Base-by-base conservation (phyloP, 2,888 invertebrate species). In the Crocallis elinguaria region DNA sequence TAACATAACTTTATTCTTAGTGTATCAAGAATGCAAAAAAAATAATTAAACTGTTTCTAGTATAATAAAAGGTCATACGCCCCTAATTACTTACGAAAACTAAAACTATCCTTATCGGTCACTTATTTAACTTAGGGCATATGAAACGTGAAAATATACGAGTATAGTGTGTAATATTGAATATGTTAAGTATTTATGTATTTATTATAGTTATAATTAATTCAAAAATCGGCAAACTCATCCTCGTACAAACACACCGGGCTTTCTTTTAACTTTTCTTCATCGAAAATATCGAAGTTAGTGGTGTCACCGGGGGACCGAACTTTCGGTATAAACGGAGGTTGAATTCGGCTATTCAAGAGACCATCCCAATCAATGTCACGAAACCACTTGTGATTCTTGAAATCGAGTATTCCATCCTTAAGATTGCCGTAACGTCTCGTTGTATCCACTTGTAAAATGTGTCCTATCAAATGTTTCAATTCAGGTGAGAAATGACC, bases 341-440 rank as follows among this genome's bases (percentile, higher is more conserved):
- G 92, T 12, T 79, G 82, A 0, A 96, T 81, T 71, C 95, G 95
- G 74, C 95, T 94, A 77, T 97, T 95, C 57, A 97, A 94, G 55
- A 99, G 89, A 38, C 93, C 93, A 54, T 96, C 94, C 98, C 98
- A 99, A 77, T 98, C 95, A n/a, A 95, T 94, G 9, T 94, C 93
- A 52, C 93, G 93, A 75, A 98, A 99, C 98, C 98, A 99, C 64
- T 94, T 94, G 84, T 99, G 98, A 58, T 94, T 94, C 84, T 98
- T 99, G 61, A 99, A 97, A 82, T 99, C 99, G 69, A 94, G 92
- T 9, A 95, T 94, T 2, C 98, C 99, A 64, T 95, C 95, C 79
- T 95, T 96, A 57, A 99, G 92, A 81, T 97, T 98, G 9, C 99
- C 99, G 79, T 88, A 98, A 42, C 98, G 94, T 45, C 82, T 77